Evolutionary conservation across 2,888 invertebrate genomes (phyloP).

Genomic region (Brenthis ino): DNA sequence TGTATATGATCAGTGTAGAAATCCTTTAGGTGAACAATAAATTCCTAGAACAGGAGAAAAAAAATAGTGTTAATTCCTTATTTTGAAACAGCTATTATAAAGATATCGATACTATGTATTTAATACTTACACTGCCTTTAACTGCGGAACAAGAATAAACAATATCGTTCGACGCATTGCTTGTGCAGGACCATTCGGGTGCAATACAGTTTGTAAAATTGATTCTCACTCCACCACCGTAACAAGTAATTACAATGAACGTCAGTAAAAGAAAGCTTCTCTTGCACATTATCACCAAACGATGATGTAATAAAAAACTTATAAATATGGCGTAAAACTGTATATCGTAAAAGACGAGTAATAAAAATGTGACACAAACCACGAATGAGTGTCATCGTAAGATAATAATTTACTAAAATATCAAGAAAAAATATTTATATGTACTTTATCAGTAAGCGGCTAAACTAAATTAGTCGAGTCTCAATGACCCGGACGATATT

Average conservation of each 20-base stretch:
- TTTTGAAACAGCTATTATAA: too few species aligned
- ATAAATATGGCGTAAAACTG: slow-evolving; percentile 44
- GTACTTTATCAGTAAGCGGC: slow-evolving; percentile 50
- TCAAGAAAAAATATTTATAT: slow-evolving; percentile 48
- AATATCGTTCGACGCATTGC: slow-evolving; percentile 60
- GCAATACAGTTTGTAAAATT: slow-evolving; percentile 70
- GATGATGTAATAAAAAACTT: slow-evolving; percentile 40
- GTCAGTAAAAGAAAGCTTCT: slow-evolving; percentile 44
- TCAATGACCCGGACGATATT: slow-evolving; percentile 37
- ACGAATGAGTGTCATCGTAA: slow-evolving; percentile 57
- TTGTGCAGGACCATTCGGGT: slow-evolving; percentile 71
- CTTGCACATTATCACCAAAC: slow-evolving; percentile 47
- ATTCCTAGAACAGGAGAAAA: slow-evolving; percentile 70
- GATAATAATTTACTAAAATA: slow-evolving; percentile 59
- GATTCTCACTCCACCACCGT: slow-evolving; percentile 57
- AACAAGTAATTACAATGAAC: slow-evolving; percentile 44
- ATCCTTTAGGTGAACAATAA: slow-evolving; percentile 75
- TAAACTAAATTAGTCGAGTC: slow-evolving; percentile 36
- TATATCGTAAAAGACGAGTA: slow-evolving; percentile 42
- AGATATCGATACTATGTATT: not conserved
- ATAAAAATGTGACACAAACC: slow-evolving; percentile 56
- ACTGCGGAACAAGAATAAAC: slow-evolving; percentile 61
- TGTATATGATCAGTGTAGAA: slow-evolving; percentile 73
- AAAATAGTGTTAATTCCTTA: not conserved
- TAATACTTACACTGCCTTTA: slow-evolving; percentile 63